Base-by-base conservation (phyloP, 2,888 invertebrate species). In the Drosophila rubida region DNA sequence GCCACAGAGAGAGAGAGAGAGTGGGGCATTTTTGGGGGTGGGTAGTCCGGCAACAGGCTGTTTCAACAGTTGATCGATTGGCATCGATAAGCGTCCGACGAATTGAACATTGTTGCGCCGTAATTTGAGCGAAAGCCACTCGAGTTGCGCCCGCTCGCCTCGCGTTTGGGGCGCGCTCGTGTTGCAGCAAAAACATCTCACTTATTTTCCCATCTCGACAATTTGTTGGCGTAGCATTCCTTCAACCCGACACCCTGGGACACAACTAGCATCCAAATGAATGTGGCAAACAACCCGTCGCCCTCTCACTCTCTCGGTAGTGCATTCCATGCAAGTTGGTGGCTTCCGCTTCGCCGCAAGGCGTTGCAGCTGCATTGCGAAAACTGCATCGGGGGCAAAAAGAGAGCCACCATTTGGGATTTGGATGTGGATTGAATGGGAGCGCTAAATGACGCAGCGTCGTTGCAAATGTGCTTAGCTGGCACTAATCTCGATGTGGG, bases 21-120 rank as follows among this genome's bases (percentile, higher is more conserved):
- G 8, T 7, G 39, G 23, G 30, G 27, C 14, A 22, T 16, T 41
- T 39, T 46, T 25, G 13, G 11, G 8, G 23, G 11, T 3, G 9
- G 27, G 51, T 76, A 71, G 60, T 70, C 51, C 53, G 49, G 51
- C 39, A 58, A 60, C 22, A 41, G n/a, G 27, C 74, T 35, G 30
- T 78, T 74, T 45, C 69, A 75, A 67, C 61, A 76, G 44, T 61
- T 60, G 54, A 66, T 75, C 63, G 79, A 75, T 74, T 69, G 42
- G 30, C 59, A 60, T 32, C 42, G 46, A 19, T 19, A 83, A 80
- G 80, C 46, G 22, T 39, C 27, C 48, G 55, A 70, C 46, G 55
- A 32, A 27, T 64, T 59, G 23, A 4, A 32, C 37, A 54, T 62
- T 71, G 69, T 41, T 53, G 27, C 16, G 32, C n/a, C 19, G 62